Conservation (phyloP, 2,888 invertebrate genomes). For the Lepidonotus clava region DNA sequence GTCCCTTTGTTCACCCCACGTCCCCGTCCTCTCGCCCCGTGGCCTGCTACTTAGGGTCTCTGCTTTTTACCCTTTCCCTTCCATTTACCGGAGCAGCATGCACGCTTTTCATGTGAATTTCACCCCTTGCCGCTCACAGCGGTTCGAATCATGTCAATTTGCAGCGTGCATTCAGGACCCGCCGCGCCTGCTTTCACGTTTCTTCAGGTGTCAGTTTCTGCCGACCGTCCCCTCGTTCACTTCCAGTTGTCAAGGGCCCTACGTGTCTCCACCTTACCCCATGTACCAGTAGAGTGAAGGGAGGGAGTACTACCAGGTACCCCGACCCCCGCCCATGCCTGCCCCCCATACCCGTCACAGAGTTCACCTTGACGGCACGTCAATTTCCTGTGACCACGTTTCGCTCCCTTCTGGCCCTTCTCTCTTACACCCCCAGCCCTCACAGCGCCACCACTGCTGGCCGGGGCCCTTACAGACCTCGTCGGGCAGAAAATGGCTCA, state of each 20-base stretch:
- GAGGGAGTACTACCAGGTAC: background rate
- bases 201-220: slow-evolving; percentile 25
- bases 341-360: background rate
- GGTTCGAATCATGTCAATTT: slow-evolving; percentile 36
- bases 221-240: slow-evolving; percentile 7
- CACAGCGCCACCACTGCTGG: background rate
- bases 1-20: slow-evolving; percentile 38
- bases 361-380: slow-evolving; percentile 32
- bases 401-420: too few relatives aligned
- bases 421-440: background rate
- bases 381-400: background rate
- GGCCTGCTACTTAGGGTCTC: slow-evolving; percentile 29
- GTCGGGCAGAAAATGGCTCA: slow-evolving; percentile 51
- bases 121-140: slow-evolving; percentile 21
- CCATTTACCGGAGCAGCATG: slow-evolving; percentile 12
- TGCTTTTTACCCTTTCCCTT: background rate
- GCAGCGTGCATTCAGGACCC: background rate
- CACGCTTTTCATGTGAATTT: slow-evolving; percentile 2
- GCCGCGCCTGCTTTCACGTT: background rate
- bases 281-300: background rate
- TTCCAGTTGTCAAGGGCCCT: slow-evolving; percentile 32
- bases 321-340: background rate
- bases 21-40: slow-evolving; percentile 33
- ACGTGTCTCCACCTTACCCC: background rate
- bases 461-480: slow-evolving; percentile 1